Evolutionary conservation across 2,113 vertebrate species (phyloP), one percentile per base, ranked within the genome.

Genomic region (Engystomops pustulosus): DNA sequence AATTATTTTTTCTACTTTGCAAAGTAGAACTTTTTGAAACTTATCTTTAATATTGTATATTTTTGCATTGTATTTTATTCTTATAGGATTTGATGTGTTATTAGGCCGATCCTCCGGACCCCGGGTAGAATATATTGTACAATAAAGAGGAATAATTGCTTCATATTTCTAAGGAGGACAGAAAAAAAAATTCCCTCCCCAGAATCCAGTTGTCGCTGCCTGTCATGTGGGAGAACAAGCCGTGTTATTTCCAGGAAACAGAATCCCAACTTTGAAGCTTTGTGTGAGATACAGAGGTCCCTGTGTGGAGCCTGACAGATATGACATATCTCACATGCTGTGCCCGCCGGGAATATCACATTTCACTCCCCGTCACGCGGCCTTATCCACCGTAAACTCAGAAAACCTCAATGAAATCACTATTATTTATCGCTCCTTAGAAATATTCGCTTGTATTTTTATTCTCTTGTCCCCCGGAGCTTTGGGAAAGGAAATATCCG

Each of bases 251-350:
- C 83, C 62, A 69, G 58, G 83, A 85, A 85, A 58, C 47, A 45
- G 62, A 76, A 67, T 70, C 62, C 69, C 75, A 41, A 58, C 83
- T 85, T 85, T 85, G 65, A 85, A 85, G 83, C 83, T 85, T 85
- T 85, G 83, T 85, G 75, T 79, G 83, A 76, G 83, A 85, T 78
- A 79, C 83, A 85, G 65, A 85, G 65, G 62, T 79, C 83, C 60
- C 62, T 70, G 83, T 85, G 83, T 85, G 34, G 8, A 1, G n/a
- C 15, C 18, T 85, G 83, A 85, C 83, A 79, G 74, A 79, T 79
- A 79, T 70, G 75, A 85, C 83, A 85, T 85, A 58, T 85, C 34
- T 79, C 65, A 45, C 75, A 85, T 85, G 83, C 45, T 79, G 60
- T 44, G 23, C 74, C 74, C 25, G 47, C 10, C 18, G 83, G 83